Conservation (phyloP, 2,888 invertebrate genomes). For the Galeruca laticollis region DNA sequence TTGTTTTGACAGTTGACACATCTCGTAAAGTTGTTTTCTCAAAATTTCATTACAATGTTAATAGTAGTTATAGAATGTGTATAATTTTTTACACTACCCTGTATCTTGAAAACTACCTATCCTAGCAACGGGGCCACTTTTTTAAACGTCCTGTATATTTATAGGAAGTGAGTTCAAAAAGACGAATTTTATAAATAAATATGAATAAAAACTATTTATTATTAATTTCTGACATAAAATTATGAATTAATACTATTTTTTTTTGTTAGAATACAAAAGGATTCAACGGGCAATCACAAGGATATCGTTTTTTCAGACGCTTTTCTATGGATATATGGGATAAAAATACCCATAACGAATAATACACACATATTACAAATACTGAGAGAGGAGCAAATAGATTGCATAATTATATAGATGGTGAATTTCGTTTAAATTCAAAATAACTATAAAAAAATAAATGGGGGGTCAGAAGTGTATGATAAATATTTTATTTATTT, state of each 20-base stretch:
- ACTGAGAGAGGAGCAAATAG: constrained; percentile 64
- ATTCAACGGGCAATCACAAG: background rate
- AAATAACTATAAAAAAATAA: constrained; percentile 27
- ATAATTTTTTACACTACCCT: too few relatives aligned
- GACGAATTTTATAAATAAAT: too few relatives aligned
- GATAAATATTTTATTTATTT: constrained; percentile 2
- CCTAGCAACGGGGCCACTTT: too few relatives aligned
- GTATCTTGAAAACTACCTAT: too few relatives aligned
- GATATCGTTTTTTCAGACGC: background rate
- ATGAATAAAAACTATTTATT: too few relatives aligned
- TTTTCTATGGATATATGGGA: constrained; percentile 6
- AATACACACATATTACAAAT: constrained; percentile 64
- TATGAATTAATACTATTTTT: background rate
- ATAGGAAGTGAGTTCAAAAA: too few relatives aligned
- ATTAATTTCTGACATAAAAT: too few relatives aligned
- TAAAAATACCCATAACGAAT: constrained; percentile 53
- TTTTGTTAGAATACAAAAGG: background rate
- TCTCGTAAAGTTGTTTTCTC: too few relatives aligned
- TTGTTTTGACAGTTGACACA: too few relatives aligned
- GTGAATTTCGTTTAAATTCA: constrained; percentile 9
- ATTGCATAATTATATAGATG: constrained; percentile 46
- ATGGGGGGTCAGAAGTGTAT: constrained; percentile 9
- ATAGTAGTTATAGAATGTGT: too few relatives aligned
- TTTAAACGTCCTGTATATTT: too few relatives aligned
- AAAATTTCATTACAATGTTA: too few relatives aligned